These are phyloP conservation scores for Stichopus horrens DNA, from an alignment of 53 echinoderm and acorn worm genomes.

Conservation along the genomic window DNA sequence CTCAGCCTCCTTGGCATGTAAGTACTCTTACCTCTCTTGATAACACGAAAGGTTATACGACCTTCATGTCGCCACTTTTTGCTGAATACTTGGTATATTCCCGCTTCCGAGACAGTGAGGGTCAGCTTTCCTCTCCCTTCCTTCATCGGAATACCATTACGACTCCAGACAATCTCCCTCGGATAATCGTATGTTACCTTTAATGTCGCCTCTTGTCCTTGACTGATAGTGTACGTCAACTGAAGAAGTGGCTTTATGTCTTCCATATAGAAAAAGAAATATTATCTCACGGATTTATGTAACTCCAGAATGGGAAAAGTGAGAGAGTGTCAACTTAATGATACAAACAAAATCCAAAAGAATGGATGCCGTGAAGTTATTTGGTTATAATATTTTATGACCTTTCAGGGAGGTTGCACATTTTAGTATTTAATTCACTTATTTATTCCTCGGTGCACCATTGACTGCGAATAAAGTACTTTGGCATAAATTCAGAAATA, in stretches of 20 bases:
- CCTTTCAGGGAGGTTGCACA: too few relatives aligned
- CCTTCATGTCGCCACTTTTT: not conserved
- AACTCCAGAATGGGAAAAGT: too few relatives aligned
- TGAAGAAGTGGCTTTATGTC: not conserved
- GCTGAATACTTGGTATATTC: conserved; percentile 30
- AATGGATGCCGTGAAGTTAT: too few relatives aligned
- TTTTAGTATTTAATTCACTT: too few relatives aligned
- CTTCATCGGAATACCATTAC: not conserved
- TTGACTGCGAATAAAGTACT: too few relatives aligned
- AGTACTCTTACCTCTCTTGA: not conserved
- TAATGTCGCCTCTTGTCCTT: not conserved
- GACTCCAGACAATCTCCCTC: not conserved
- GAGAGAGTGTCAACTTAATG: too few relatives aligned
- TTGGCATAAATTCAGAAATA: too few relatives aligned
- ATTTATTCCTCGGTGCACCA: too few relatives aligned
- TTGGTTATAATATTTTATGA: too few relatives aligned
- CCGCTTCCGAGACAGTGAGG: not conserved
- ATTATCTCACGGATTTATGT: too few relatives aligned
- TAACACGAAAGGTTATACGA: conserved; percentile 18
- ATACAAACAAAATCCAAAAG: too few relatives aligned
- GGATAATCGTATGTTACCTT: not conserved
- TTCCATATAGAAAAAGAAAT: not conserved
- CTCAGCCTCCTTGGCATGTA: too few relatives aligned
- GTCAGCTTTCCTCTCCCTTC: not conserved
- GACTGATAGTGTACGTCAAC: conserved; percentile 7